A percentile compares a stretch with the other conserved stretches of the same genome.
Conservation (phyloP, 2,888 invertebrate species). For the Drosophila paranaensis region DNA sequence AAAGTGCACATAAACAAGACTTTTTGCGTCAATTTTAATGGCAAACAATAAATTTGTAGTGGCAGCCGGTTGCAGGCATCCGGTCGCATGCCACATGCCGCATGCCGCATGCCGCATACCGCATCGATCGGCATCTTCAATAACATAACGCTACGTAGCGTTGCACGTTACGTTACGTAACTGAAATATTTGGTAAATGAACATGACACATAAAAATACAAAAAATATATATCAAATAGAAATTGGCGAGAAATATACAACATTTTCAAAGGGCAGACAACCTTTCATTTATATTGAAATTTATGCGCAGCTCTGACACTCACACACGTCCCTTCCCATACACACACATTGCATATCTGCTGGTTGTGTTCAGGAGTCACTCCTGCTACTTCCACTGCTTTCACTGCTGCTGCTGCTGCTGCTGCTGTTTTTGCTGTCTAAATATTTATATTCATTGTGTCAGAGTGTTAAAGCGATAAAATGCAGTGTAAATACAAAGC, state of each 20-base stretch:
- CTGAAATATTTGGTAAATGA: conserved; percentile 23
- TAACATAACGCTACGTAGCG: conserved; percentile 21
- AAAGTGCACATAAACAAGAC: conserved; percentile 78
- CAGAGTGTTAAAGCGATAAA: conserved; percentile 80
- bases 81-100: conserved; percentile 51
- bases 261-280: conserved; percentile 48
- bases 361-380: conserved; percentile 59
- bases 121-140: conserved; percentile 48
- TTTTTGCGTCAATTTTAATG: conserved; percentile 73
- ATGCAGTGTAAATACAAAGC: conserved; percentile 79
- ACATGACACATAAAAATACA: conserved; percentile 20
- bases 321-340: conserved; percentile 14
- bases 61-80: conserved; percentile 32
- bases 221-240: conserved; percentile 49
- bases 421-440: conserved; percentile 80
- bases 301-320: conserved; percentile 73
- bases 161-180: conserved; percentile 17
- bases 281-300: conserved; percentile 77
- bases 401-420: conserved; percentile 24
- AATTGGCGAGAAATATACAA: conserved; percentile 45
- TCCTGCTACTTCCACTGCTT: conserved; percentile 1
- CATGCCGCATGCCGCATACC: conserved; percentile 35
- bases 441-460: conserved; percentile 81
- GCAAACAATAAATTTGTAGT: conserved; percentile 66
- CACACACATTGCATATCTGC: conserved; percentile 55